Base-by-base conservation (phyloP, 2,797 vertebrate genomes). In the Syndactyla subalaris region DNA sequence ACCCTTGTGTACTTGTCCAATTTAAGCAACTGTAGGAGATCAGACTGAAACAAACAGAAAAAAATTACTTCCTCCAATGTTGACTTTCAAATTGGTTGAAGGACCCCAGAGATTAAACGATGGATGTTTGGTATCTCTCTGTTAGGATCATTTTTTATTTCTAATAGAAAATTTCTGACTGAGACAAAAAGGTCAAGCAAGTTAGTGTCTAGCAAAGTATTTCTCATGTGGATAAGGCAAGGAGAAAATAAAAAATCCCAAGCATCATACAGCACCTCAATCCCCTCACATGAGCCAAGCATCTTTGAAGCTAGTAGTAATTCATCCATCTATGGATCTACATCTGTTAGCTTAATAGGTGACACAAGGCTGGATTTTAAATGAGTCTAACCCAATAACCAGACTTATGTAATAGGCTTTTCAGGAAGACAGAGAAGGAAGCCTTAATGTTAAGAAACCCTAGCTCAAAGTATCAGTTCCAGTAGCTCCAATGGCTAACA, bases 121-220 rank as follows among this genome's bases (percentile, higher is more conserved):
- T 94, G 71, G 88, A 95, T 96, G 92, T 91, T 96, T 95, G 89
- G 75, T 94, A 86, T 96, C 84, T 97, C 93, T 94, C 95, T 96
- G 80, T 93, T 94, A 96, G 91, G 66, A 93, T 93, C 24, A 62
- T 96, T 95, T 96, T 96, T 97, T 89, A 94, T 97, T 96, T 98
- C 97, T 97, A 98, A 97, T 97, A 96, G 96, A 97, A 97, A 97
- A 95, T 88, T 97, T 97, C 94, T 97, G 95, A 96, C 94, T 88
- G 92, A 97, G 95, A 97, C 86, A 95, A 95, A 96, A 97, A 97
- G 61, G 85, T 92, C 68, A 85, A 87, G 72, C 59, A 86, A 95
- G 82, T 92, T 87, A 91, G 82, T 89, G 39, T 16, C 81, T 90
- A 95, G 85, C 48, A 95, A 97, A 96, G 82, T 94, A 75, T 84